Conservation (phyloP, 2,888 invertebrate species). For the Nomada goodeniana region DNA sequence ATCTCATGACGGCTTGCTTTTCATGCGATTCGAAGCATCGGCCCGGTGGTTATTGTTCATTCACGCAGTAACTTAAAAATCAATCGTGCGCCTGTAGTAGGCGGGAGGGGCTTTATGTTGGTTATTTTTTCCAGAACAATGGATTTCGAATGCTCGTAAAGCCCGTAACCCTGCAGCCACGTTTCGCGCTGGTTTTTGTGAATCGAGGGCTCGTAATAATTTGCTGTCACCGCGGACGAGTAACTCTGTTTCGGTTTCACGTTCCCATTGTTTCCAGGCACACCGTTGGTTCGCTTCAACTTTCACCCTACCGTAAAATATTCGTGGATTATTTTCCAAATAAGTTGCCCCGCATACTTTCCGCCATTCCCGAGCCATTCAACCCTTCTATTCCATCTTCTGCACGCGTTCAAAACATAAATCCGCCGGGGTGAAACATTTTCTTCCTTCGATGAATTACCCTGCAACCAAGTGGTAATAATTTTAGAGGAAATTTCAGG, state of each 20-base stretch:
- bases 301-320: slow-evolving; percentile 7
- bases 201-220: slow-evolving; percentile 36
- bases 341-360: slow-evolving; percentile 8
- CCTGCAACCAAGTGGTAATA: too few species aligned
- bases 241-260: slow-evolving; percentile 14
- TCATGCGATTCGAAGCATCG: neutral
- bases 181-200: slow-evolving; percentile 29
- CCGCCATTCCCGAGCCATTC: neutral
- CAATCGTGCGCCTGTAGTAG: slow-evolving; percentile 6
- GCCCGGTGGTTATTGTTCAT: slow-evolving; percentile 1
- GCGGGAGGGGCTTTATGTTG: neutral
- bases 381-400: too few species aligned
- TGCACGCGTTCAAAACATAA: too few species aligned
- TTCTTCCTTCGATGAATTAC: too few species aligned
- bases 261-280: slow-evolving; percentile 12
- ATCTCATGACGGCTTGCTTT: neutral
- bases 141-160: neutral
- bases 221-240: slow-evolving; percentile 28
- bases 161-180: neutral
- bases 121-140: slow-evolving; percentile 32
- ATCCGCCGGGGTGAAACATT: too few species aligned
- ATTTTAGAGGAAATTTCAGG: too few species aligned
- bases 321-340: slow-evolving; percentile 4
- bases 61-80: slow-evolving; percentile 1
- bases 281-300: slow-evolving; percentile 16